Percentiles rank a stretch among this genome's conserved stretches.
These are phyloP conservation scores for Hypolimnas misippus DNA, from an alignment of 2,888 invertebrate genomes.

Conservation along the genomic window DNA sequence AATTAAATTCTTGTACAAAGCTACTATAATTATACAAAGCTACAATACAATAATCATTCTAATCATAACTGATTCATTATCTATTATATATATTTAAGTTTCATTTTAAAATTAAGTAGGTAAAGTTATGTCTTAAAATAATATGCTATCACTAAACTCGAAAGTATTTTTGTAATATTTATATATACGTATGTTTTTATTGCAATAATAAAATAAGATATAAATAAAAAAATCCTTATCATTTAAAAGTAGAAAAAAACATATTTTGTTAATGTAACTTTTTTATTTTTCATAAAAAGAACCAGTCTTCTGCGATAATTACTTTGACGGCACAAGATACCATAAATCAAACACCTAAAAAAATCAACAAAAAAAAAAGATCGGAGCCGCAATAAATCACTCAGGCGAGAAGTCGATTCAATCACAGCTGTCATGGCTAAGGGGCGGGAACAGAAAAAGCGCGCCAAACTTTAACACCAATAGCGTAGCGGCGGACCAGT, in stretches of 20 bases:
- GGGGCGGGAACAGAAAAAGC: conserved; percentile 80
- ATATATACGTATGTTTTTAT: neutral
- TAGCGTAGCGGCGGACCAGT: conserved; percentile 61
- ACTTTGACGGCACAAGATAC: conserved; percentile 52
- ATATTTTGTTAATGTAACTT: too few species aligned
- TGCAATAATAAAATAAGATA: too few species aligned
- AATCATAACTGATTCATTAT: too few species aligned
- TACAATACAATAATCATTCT: too few species aligned
- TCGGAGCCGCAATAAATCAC: conserved; percentile 73
- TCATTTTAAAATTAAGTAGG: too few species aligned
- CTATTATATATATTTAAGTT: too few species aligned
- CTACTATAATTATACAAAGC: too few species aligned
- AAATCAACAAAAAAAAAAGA: conserved; percentile 50
- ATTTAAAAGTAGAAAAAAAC: too few species aligned
- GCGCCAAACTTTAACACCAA: conserved; percentile 81
- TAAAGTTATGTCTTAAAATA: conserved; percentile 8
- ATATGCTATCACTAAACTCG: conserved; percentile 31
- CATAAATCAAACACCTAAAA: conserved; percentile 63
- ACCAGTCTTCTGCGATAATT: neutral
- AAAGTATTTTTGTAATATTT: neutral
- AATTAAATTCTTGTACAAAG: too few species aligned
- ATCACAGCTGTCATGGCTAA: conserved; percentile 77
- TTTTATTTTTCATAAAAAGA: too few species aligned
- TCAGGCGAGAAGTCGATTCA: conserved; percentile 70
- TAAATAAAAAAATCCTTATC: neutral